Evolutionary conservation across 2,888 invertebrate genomes (phyloP).

Genomic region (Cyaniris semiargus): DNA sequence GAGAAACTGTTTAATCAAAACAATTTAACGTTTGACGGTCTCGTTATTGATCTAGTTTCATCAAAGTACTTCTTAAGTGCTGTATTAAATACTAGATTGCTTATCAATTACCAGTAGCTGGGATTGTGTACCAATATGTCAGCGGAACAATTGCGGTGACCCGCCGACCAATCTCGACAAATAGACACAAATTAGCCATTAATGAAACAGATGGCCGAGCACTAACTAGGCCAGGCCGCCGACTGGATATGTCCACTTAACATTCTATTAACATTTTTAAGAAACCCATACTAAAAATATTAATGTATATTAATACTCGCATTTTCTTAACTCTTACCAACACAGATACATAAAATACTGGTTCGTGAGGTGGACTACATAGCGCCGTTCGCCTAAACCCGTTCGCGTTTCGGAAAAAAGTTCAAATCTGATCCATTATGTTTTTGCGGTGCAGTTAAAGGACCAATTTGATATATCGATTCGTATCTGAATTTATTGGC

Average conservation of each 20-base stretch:
- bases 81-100: neutral
- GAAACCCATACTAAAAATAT: too few relatives aligned
- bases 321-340: constrained; percentile 26
- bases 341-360: constrained; percentile 27
- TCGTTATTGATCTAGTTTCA: neutral
- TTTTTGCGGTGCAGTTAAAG: neutral
- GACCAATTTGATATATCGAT: neutral
- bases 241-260: constrained; percentile 31
- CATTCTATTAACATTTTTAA: constrained; percentile 29
- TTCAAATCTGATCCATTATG: neutral
- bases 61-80: neutral
- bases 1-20: neutral
- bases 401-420: constrained; percentile 21
- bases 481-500: constrained; percentile 17
- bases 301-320: constrained; percentile 26
- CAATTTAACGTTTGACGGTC: neutral
- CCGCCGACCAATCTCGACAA: constrained; percentile 71
- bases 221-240: constrained; percentile 45
- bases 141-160: constrained; percentile 53
- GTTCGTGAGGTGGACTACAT: constrained; percentile 5
- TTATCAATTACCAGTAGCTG: constrained; percentile 12
- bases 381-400: neutral
- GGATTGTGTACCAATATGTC: constrained; percentile 33
- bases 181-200: constrained; percentile 71
- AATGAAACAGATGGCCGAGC: constrained; percentile 57